These are phyloP conservation scores for Synanthedon andrenaeformis DNA, from an alignment of 2,888 invertebrate genomes.

Conservation along the genomic window DNA sequence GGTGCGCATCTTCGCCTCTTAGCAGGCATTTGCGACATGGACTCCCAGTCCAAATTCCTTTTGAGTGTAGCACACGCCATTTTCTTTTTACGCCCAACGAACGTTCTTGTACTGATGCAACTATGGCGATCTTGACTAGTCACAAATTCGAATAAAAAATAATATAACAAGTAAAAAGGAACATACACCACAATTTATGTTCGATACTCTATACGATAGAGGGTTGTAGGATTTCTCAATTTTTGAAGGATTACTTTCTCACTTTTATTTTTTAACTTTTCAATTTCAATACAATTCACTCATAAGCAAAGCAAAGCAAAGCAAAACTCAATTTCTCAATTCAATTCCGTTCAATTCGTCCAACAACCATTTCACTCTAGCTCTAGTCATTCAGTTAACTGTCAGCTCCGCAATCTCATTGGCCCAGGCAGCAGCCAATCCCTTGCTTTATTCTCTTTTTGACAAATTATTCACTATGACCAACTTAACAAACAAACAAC, in stretches of 20 bases:
- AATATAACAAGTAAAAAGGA: slow-evolving; percentile 31
- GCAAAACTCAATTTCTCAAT: too few relatives aligned
- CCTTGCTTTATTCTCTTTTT: too few relatives aligned
- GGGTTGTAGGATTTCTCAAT: background rate
- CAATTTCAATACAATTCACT: too few relatives aligned
- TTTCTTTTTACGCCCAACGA: slow-evolving; percentile 75
- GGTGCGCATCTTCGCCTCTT: slow-evolving; percentile 93
- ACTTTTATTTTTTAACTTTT: background rate
- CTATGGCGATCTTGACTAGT: slow-evolving; percentile 29
- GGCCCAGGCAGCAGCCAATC: too few relatives aligned
- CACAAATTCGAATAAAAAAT: slow-evolving; percentile 44
- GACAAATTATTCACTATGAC: too few relatives aligned
- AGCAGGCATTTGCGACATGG: slow-evolving; percentile 86
- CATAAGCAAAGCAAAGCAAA: too few relatives aligned
- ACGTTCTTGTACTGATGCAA: slow-evolving; percentile 42
- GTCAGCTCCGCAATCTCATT: too few relatives aligned
- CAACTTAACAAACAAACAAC: too few relatives aligned
- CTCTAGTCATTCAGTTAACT: too few relatives aligned
- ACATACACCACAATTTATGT: slow-evolving; percentile 20
- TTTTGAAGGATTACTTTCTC: slow-evolving; percentile 1
- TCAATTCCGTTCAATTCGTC: too few relatives aligned
- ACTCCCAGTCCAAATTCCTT: slow-evolving; percentile 95
- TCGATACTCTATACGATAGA: background rate
- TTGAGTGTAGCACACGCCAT: slow-evolving; percentile 99
- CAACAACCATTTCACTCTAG: too few relatives aligned